A percentile compares a stretch with the other conserved stretches of the same genome.
These are phyloP conservation scores for Zeuzera pyrina DNA, from an alignment of 2,888 invertebrate genomes.

Conservation along the genomic window DNA sequence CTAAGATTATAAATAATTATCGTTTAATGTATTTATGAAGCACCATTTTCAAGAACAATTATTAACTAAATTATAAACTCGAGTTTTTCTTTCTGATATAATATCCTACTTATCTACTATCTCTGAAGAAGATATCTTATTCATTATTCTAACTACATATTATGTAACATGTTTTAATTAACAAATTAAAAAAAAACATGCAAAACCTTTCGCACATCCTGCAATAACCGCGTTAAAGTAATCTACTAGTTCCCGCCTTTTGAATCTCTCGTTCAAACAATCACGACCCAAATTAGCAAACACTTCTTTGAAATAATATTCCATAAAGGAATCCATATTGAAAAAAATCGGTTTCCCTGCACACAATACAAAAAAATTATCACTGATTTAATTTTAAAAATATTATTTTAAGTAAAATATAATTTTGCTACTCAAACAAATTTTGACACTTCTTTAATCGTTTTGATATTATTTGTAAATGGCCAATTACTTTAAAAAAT, in stretches of 20 bases:
- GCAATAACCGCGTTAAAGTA: conserved; percentile 85
- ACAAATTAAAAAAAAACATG: neutral
- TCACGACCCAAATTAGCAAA: conserved; percentile 81
- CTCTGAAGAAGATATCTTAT: too few species aligned
- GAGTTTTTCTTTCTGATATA: too few species aligned
- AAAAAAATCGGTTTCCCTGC: too few species aligned
- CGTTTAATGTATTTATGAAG: too few species aligned
- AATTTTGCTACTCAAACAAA: too few species aligned
- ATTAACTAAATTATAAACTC: too few species aligned
- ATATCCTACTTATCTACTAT: too few species aligned
- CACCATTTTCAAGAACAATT: too few species aligned
- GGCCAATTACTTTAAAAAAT: neutral
- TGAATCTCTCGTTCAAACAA: conserved; percentile 80
- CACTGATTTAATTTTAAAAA: neutral
- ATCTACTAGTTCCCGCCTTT: conserved; percentile 80
- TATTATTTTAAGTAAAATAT: conserved; percentile 1
- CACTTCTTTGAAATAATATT: conserved; percentile 84
- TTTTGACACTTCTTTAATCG: conserved; percentile 5
- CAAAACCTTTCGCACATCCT: conserved; percentile 77
- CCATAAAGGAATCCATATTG: conserved; percentile 83
- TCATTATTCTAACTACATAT: too few species aligned
- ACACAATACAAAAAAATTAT: too few species aligned
- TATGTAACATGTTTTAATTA: neutral
- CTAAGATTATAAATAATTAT: too few species aligned
- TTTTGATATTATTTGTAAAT: neutral